Evolutionary conservation across 2,113 vertebrate genomes (phyloP).

Genomic region (Gulo gulo): DNA sequence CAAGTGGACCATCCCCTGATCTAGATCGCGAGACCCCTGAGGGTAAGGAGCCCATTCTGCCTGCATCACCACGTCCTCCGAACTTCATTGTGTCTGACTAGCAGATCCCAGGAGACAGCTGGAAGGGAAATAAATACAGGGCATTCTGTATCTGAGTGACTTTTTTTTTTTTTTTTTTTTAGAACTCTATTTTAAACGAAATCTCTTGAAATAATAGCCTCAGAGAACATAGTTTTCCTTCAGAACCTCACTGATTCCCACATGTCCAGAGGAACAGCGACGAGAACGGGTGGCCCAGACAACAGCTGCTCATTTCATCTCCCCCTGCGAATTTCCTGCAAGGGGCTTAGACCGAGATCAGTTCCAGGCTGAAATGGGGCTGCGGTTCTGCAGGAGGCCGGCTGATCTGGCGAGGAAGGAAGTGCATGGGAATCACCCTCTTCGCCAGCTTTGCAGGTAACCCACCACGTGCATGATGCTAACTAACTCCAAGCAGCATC

Average conservation of each 20-base stretch:
- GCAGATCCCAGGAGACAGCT: background rate
- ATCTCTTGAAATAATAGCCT: background rate
- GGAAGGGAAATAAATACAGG: background rate
- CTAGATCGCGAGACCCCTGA: rapidly evolving
- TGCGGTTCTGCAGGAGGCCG: background rate
- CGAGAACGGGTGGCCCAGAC: background rate
- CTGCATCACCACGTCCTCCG: background rate
- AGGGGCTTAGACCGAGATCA: background rate
- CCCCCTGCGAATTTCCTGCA: background rate
- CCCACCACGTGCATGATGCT: rapidly evolving
- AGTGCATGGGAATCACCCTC: rapidly evolving
- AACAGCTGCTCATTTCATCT: background rate
- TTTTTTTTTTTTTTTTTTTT: background rate
- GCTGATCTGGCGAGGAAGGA: background rate
- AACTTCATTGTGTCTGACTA: background rate
- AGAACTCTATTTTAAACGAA: background rate
- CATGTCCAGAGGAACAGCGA: background rate
- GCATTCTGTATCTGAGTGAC: background rate
- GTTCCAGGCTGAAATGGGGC: background rate
- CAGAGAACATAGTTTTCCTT: background rate
- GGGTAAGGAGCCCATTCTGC: too few relatives aligned
- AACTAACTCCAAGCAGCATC: background rate
- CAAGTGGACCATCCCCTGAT: rapidly evolving
- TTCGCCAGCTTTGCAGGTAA: background rate
- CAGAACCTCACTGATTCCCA: background rate